phyloP scores from a whole-genome alignment of 2,888 invertebrate species.

The Euzetes globulus region DNA sequence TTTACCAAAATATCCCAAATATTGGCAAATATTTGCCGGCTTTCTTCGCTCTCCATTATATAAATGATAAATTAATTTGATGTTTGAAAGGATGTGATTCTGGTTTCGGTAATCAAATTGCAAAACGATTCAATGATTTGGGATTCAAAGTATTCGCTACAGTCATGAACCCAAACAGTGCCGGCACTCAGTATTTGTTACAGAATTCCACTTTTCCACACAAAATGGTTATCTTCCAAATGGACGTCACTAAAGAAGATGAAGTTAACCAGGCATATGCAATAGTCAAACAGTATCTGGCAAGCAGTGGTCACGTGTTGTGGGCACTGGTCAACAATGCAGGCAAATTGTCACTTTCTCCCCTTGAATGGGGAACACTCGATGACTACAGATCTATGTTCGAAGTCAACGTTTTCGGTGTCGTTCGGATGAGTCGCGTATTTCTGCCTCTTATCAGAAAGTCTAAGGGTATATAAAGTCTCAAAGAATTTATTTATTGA shows the following conservation, averaged over 20 bases:
- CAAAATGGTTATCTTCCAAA: slow-evolving; percentile 44
- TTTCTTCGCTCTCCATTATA: no score
- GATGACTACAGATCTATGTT: slow-evolving; percentile 46
- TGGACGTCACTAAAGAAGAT: slow-evolving; percentile 46
- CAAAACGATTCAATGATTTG: neutral
- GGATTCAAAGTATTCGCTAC: slow-evolving; percentile 36
- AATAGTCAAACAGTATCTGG: slow-evolving; percentile 25
- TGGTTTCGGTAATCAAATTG: slow-evolving; percentile 35
- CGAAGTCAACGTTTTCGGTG: slow-evolving; percentile 45
- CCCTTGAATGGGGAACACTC: slow-evolving; percentile 50
- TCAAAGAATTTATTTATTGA: neutral
- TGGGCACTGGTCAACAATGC: slow-evolving; percentile 54
- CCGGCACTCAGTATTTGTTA: slow-evolving; percentile 18
- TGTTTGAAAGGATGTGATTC: slow-evolving; percentile 34
- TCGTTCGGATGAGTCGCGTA: slow-evolving; percentile 44
- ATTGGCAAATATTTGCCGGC: no score
- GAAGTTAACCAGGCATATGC: slow-evolving; percentile 42
- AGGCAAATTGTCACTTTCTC: no score
- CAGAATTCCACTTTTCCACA: neutral
- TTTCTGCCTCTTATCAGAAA: slow-evolving; percentile 45
- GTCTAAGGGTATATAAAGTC: slow-evolving; percentile 39
- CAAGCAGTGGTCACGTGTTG: slow-evolving; percentile 44
- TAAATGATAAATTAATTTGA: no score
- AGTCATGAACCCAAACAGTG: slow-evolving; percentile 10
- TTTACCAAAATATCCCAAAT: no score